Base-by-base conservation (phyloP, 2,113 vertebrate species). In the Datnioides undecimradiatus region DNA sequence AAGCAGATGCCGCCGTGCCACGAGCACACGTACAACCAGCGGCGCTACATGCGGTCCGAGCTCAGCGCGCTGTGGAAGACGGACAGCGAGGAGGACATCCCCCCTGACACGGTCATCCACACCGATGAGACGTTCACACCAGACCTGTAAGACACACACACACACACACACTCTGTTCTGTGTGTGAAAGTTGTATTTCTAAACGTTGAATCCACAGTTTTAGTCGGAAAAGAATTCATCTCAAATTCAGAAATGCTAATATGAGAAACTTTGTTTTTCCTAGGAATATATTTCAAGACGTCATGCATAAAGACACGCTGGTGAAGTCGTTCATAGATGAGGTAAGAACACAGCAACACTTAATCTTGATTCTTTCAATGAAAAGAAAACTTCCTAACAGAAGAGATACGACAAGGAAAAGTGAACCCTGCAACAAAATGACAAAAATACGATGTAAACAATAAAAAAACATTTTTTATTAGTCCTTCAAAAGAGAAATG, bases 1-100 rank as follows among this genome's bases (percentile, higher is more conserved):
- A 98, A 97, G 89, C 98, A 99, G 94, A 99, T 99, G 97, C 96
- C 98, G 0, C 98, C 97, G 0, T 99, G 97, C 90, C 97, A 99
- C 0, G 98, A 99, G 17, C 98, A 99, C 88, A 97, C 95, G 16
- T 99, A 97, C 86, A 97, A 97, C 90, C 98, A 99, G 81, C 94
- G 97, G 3, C 94, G 96, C 68, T 99, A 99, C 67, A 98, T 99
- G 97, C 95, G 95, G 0, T 96, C 96, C 0, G 97, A 99, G 90
- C 95, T 99, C 48, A 95, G 94, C 16, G 93, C 95, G 0, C 96
- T 98, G 38, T 99, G 98, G 97, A 97, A 95, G 90, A 96, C 97
- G 0, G 96, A 96, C 83, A 97, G 97, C 41, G 97, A 99, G 84
- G 97, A 98, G 33, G 96, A 98, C 70, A 94, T 97, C 76, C 94